Conservation (phyloP, 2,797 vertebrate species). For the Pseudochirops cupreus region DNA sequence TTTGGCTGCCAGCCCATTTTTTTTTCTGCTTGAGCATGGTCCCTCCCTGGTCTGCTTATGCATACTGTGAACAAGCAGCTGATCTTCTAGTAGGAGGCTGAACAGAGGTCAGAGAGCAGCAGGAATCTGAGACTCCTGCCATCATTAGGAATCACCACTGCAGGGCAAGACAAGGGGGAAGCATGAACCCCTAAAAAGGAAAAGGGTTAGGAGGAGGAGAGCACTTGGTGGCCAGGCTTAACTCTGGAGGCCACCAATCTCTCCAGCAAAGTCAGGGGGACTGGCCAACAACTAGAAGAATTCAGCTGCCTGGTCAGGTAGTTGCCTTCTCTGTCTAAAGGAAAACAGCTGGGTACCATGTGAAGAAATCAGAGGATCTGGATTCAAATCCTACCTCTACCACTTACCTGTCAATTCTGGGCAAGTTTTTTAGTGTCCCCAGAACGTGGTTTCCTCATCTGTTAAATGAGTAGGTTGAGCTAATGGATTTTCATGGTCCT, state of each 20-base stretch:
- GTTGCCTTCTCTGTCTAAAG: neutral
- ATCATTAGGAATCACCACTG: slow-evolving; percentile 19
- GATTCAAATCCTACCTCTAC: neutral
- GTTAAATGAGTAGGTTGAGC: neutral
- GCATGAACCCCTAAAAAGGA: slow-evolving; percentile 31
- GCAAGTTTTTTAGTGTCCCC: neutral
- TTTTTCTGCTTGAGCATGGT: neutral
- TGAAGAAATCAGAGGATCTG: neutral
- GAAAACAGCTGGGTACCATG: neutral
- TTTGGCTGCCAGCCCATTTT: neutral
- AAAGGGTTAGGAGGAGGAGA: slow-evolving; percentile 3
- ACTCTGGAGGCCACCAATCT: neutral
- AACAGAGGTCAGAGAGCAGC: slow-evolving; percentile 54
- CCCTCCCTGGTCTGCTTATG: neutral
- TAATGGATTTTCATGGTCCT: neutral
- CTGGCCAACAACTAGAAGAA: neutral
- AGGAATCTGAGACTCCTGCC: slow-evolving; percentile 49
- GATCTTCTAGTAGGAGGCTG: neutral
- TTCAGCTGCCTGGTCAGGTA: neutral
- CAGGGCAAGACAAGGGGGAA: slow-evolving; percentile 15
- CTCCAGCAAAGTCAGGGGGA: neutral
- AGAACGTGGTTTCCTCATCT: neutral
- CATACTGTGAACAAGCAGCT: neutral
- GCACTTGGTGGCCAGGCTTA: too few species aligned
- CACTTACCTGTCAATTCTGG: neutral